These are phyloP conservation scores for Gopherus flavomarginatus DNA, from an alignment of 2,113 vertebrate genomes.

Conservation along the genomic window DNA sequence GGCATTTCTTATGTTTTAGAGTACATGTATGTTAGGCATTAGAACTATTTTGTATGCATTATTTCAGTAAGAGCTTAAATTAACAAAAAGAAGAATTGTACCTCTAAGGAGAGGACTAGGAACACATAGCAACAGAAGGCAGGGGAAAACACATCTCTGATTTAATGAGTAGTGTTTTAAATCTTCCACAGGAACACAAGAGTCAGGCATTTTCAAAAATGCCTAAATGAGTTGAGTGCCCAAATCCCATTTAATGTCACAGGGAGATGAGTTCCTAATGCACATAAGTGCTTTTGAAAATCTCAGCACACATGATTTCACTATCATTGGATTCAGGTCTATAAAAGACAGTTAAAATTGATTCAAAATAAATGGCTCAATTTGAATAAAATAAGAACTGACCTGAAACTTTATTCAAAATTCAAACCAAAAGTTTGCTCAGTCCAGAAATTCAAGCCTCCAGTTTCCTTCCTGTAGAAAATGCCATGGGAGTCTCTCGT, in stretches of 20 bases:
- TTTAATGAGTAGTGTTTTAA: not conserved
- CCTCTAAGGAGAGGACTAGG: not conserved
- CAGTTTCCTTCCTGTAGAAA: not conserved
- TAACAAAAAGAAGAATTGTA: not conserved
- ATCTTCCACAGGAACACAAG: not conserved
- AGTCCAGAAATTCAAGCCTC: not conserved
- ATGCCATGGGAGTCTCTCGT: not conserved
- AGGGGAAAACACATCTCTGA: not conserved
- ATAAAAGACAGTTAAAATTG: not conserved
- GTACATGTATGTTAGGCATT: not conserved
- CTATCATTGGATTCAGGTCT: not conserved
- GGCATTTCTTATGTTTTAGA: not conserved
- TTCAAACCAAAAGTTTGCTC: not conserved
- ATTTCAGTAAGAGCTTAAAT: not conserved
- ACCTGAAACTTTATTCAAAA: not conserved
- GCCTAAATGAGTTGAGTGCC: not conserved
- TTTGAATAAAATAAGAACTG: not conserved
- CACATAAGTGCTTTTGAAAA: not conserved
- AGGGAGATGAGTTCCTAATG: not conserved
- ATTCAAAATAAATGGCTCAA: not conserved
- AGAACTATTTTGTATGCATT: not conserved
- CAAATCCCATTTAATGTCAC: not conserved
- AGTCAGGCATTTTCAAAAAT: not conserved
- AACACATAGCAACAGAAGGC: not conserved
- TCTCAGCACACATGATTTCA: fast-evolving